Evolutionary conservation across 2,113 vertebrate species (phyloP), one percentile per base, ranked within the genome.

Genomic region (Columba janthina): DNA sequence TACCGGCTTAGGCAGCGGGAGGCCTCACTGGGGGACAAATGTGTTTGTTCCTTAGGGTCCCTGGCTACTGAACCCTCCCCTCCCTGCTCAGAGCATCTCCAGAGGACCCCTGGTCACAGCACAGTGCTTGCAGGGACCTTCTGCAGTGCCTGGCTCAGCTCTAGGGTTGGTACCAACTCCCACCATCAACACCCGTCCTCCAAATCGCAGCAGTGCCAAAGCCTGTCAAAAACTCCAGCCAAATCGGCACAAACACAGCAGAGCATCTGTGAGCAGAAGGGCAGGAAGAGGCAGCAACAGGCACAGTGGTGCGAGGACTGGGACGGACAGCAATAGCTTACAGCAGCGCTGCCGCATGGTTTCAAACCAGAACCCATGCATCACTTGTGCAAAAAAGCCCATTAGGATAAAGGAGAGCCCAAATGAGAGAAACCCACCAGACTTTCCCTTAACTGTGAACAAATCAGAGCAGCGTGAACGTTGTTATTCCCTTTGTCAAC

Each of bases 381-480:
- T 4, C 4, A 1, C 44, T 22, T 5, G 3, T 57, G 4, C 32
- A 3, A 53, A 70, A 62, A 70, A 32, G 3, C 22, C n/a, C 14
- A 3, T 0, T 3, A 46, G 9, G 60, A 36, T 9, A n/a, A 51
- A 80, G 64, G 26, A 57, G 71, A 77, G 15, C 32, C n/a, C 62
- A 78, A 61, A 67, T 4, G 18, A 75, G 48, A 84, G n/a, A 65
- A 50, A 82, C 70, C 60, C 87, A 57, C 6, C 4, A 4, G 56
- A 48, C 11, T 28, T 70, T 9, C 73, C 76, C 72, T 54, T 15
- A 60, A 17, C 8, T 61, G 62, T 17, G 60, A 77, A 9, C 46
- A 53, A 53, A 36, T 6, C n/a, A 60, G 66, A 67, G 88, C 67
- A 90, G 66, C 7, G 3, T 31, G 25, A 80, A 26, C 6, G 65